Evolutionary conservation across 2,888 invertebrate species (phyloP).

Genomic region (Pteria penguin): DNA sequence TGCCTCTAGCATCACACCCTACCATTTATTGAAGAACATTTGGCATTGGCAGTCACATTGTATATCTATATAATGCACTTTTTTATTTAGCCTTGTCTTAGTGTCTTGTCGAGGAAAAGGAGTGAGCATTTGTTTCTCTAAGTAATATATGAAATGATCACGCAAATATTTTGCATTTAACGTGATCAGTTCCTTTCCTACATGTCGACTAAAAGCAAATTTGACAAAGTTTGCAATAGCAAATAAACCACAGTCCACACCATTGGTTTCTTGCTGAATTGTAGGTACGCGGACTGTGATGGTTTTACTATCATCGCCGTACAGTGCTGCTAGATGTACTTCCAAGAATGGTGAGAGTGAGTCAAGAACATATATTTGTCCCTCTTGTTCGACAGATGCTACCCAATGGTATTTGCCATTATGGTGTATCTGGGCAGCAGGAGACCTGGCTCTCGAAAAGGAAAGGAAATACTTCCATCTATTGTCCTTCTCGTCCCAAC

Average conservation of each 20-base stretch:
- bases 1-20: not conserved
- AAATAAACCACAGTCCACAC: slow-evolving; percentile 1
- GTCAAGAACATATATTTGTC: not conserved
- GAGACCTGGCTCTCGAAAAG: not conserved
- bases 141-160: not conserved
- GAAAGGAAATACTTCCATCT: not conserved
- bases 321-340: not conserved
- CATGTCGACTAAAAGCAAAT: not conserved
- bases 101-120: not conserved
- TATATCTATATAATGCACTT: not conserved
- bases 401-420: slow-evolving; percentile 19
- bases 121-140: not conserved
- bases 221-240: slow-evolving; percentile 9
- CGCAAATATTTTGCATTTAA: not conserved
- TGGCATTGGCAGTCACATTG: not conserved
- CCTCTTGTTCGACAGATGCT: not conserved
- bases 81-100: not conserved
- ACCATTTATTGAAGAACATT: not conserved
- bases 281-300: not conserved
- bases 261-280: not conserved
- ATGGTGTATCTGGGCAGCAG: slow-evolving; percentile 20
- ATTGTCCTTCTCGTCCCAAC: not conserved
- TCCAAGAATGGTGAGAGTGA: not conserved
- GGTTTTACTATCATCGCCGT: not conserved
- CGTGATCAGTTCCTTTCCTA: not conserved